Conservation (phyloP, 2,113 vertebrate genomes). For the Chaetorhynchus papuensis region DNA sequence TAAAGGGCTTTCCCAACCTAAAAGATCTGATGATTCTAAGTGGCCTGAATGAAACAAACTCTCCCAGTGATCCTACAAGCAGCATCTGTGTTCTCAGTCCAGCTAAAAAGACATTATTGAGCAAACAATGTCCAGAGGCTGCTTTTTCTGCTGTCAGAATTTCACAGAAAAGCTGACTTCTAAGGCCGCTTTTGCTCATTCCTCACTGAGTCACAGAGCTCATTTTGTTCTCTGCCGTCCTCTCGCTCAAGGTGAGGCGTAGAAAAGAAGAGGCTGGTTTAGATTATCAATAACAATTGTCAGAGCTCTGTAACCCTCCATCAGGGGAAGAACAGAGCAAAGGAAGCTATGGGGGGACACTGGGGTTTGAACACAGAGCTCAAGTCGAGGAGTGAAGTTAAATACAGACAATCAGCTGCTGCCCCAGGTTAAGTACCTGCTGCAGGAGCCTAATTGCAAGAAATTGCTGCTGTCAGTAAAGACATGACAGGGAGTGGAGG, state of each 20-base stretch:
- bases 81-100: neutral
- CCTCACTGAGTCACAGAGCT: neutral
- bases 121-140: neutral
- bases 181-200: neutral
- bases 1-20: too few relatives aligned
- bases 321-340: neutral
- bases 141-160: neutral
- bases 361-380: conserved; percentile 36
- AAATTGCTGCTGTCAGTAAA: conserved; percentile 18
- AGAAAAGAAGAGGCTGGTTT: neutral
- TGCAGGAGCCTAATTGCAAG: conserved; percentile 52
- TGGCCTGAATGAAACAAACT: neutral
- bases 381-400: neutral
- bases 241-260: neutral
- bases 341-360: neutral
- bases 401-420: conserved; percentile 18
- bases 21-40: neutral
- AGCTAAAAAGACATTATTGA: neutral
- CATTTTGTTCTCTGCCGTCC: neutral
- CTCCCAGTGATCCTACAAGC: neutral
- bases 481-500: neutral
- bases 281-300: conserved; percentile 40
- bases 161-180: neutral
- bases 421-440: conserved; percentile 53
- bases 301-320: neutral